These are phyloP conservation scores for Apodemia hepburni DNA, from an alignment of 2,888 invertebrate species.

Conservation along the genomic window DNA sequence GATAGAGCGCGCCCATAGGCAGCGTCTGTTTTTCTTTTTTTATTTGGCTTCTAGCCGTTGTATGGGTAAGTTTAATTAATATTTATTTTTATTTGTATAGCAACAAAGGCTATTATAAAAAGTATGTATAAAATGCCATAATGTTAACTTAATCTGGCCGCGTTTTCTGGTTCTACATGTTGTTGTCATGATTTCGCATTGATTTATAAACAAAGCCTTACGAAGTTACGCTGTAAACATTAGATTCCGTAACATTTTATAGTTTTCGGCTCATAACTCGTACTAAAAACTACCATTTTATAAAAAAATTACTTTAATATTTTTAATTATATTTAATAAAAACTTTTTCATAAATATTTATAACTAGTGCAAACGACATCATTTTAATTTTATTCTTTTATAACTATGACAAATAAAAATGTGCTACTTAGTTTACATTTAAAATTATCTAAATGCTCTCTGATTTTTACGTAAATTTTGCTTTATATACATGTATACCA, in stretches of 20 bases:
- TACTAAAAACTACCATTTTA: neutral
- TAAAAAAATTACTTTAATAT: no score
- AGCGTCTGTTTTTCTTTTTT: slow-evolving; percentile 73
- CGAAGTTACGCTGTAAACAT: neutral
- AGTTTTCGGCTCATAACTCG: neutral
- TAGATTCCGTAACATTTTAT: neutral
- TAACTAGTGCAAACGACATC: no score
- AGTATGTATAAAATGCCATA: neutral
- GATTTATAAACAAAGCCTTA: slow-evolving; percentile 18
- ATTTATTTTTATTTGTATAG: slow-evolving; percentile 19
- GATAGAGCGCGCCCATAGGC: slow-evolving; percentile 63
- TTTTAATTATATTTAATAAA: neutral
- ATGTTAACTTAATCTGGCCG: neutral
- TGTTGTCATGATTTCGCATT: slow-evolving; percentile 7
- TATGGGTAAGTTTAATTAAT: slow-evolving; percentile 69
- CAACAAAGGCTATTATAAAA: neutral
- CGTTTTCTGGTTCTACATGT: slow-evolving; percentile 7
- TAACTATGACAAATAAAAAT: no score
- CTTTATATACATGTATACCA: no score
- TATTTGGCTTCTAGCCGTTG: slow-evolving; percentile 81
- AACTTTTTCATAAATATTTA: neutral
- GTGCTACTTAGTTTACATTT: no score
- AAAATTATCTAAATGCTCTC: no score
- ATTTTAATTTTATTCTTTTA: no score
- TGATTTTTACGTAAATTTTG: no score